Evolutionary conservation across 1,140 invertebrate genomes (phyloP), one percentile per base, ranked within the genome.

Genomic region (Pogonus chalceus): DNA sequence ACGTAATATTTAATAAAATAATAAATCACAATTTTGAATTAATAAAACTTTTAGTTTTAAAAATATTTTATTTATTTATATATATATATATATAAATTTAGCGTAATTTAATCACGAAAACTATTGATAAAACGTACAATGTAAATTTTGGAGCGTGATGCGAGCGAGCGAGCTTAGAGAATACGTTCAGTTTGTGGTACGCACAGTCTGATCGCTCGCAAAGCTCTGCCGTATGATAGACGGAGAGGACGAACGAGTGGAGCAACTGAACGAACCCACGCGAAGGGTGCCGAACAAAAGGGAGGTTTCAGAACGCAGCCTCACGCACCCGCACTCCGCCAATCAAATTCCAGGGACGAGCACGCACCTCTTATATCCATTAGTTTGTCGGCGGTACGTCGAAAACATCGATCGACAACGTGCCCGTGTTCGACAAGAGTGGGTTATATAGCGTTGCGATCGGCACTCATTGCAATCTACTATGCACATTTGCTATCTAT

Each of bases 291-390:
- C 37, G 37, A 43, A 43, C 37, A 43, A 43, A 31, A 43, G 37
- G 37, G 37, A 43, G 37, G 37, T 18, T 43, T 43, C 37, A 43
- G 37, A 43, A 43, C 37, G 37, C 37, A 43, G 37, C 37, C 37
- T 43, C 37, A 43, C 37, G 37, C 37, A 43, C 37, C 18, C 37
- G 37, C 37, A 43, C 37, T 43, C 37, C 37, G 18, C 37, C 37
- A 43, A 43, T 43, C 37, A 43, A 43, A 43, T 43, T 43, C 37
- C 37, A 43, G 37, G 37, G 37, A 43, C 37, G 37, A 43, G 37
- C 37, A 43, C 37, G 37, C 37, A 43, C 37, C 37, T 43, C 37
- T 43, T 43, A 43, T 43, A 43, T 43, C 37, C 37, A 43, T 43
- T 43, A 43, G 37, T 43, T 43, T 43, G 37, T 43, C 37, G 37